Evolutionary conservation across 2,113 vertebrate species (phyloP).

Genomic region (Corythornis madagascariensis): DNA sequence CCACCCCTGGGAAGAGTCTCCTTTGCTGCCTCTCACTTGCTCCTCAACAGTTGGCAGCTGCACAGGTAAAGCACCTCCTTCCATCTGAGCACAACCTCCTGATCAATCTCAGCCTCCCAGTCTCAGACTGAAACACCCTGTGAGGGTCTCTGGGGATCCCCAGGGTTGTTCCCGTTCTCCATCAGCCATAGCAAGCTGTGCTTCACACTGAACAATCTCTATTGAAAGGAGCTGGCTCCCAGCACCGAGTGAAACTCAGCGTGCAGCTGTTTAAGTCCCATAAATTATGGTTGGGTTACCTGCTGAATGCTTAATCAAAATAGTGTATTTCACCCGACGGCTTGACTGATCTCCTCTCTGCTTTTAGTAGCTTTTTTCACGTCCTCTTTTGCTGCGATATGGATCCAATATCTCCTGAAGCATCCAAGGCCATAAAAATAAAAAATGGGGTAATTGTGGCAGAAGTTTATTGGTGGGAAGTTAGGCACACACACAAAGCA

Average conservation of each 20-base stretch:
- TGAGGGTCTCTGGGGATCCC: background rate
- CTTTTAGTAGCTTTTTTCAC: conserved; percentile 34
- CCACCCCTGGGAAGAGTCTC: background rate
- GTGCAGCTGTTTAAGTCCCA: background rate
- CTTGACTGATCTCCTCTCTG: conserved; percentile 9
- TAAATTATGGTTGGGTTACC: background rate
- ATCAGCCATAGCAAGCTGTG: fast-evolving
- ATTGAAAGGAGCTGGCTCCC: background rate
- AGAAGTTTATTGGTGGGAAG: conserved; percentile 12
- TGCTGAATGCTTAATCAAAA: conserved; percentile 9
- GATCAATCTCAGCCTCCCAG: background rate
- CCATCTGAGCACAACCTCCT: background rate
- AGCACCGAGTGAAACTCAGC: fast-evolving
- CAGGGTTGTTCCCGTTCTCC: fast-evolving
- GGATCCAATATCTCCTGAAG: conserved; percentile 40
- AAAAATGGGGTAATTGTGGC: conserved; percentile 42
- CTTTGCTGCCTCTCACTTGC: fast-evolving
- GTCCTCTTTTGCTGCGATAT: conserved; percentile 8
- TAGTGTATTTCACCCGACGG: background rate
- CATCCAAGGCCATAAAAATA: conserved; percentile 40
- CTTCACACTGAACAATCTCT: fast-evolving
- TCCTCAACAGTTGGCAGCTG: fast-evolving
- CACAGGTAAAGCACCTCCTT: background rate
- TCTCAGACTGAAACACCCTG: fast-evolving
- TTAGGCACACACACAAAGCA: fast-evolving